Conservation (phyloP, 2,888 invertebrate species). For the Scelioninae gen. 1 region DNA sequence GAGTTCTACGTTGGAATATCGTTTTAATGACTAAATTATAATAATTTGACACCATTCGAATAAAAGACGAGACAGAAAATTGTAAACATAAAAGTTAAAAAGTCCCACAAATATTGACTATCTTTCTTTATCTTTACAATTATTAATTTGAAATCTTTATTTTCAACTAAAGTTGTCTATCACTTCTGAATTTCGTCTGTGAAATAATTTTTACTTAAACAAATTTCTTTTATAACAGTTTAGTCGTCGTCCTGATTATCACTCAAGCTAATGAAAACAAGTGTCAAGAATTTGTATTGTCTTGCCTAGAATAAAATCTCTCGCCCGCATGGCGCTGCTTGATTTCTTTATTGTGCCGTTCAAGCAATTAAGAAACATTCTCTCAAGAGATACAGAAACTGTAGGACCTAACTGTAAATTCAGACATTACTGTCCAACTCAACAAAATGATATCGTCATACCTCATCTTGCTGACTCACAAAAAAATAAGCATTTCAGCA, state of each 20-base stretch:
- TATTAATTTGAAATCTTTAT: too few species aligned
- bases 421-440: slow-evolving; percentile 40
- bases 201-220: too few species aligned
- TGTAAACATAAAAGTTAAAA: too few species aligned
- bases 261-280: slow-evolving; percentile 21
- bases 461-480: slow-evolving; percentile 42
- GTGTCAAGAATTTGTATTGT: slow-evolving; percentile 35
- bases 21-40: too few species aligned
- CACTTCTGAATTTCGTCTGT: too few species aligned
- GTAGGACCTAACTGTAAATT: slow-evolving; percentile 49
- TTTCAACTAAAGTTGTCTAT: too few species aligned
- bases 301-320: slow-evolving; percentile 34
- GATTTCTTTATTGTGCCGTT: slow-evolving; percentile 47
- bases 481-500: slow-evolving; percentile 31
- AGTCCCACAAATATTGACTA: too few species aligned
- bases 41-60: too few species aligned
- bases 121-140: too few species aligned
- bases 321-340: slow-evolving; percentile 30
- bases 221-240: too few species aligned
- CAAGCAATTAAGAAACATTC: slow-evolving; percentile 44
- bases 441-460: slow-evolving; percentile 40
- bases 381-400: slow-evolving; percentile 34
- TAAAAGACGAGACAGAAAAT: too few species aligned
- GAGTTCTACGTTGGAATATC: too few species aligned
- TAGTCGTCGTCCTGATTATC: slow-evolving; percentile 1